Conservation (phyloP, 2,113 vertebrate species). For the Aptenodytes patagonicus region DNA sequence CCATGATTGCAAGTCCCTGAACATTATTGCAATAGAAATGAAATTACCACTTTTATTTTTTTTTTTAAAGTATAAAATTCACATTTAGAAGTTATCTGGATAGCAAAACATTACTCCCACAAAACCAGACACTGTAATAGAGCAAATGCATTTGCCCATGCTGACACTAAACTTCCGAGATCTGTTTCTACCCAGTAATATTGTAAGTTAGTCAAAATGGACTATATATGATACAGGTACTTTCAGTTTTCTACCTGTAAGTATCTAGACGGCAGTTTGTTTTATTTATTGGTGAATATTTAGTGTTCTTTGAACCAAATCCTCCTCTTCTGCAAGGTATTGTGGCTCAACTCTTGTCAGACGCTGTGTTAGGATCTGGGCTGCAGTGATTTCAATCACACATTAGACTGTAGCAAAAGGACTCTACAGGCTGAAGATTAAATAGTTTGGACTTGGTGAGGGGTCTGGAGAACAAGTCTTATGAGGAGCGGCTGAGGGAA, state of each 20-base stretch:
- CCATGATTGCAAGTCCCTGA: background rate
- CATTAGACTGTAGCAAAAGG: background rate
- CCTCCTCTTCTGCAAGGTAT: background rate
- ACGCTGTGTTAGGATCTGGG: background rate
- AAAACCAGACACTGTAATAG: rapidly evolving
- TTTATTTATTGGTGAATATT: background rate
- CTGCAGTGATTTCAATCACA: background rate
- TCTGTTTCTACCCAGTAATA: background rate
- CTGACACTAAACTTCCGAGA: background rate
- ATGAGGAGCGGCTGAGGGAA: too few species aligned
- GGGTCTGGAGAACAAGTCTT: too few species aligned
- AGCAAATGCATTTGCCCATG: background rate
- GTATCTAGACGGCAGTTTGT: background rate
- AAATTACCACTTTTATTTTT: background rate
- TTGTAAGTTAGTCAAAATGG: background rate
- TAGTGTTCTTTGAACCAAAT: background rate
- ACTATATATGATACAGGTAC: background rate
- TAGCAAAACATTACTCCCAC: background rate
- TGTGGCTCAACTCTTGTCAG: background rate
- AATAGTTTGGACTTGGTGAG: background rate
- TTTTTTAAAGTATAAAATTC: background rate
- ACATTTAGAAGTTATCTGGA: background rate
- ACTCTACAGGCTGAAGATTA: background rate
- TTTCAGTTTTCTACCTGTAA: background rate
- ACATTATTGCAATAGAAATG: background rate